These are phyloP conservation scores for Petrocephalus microphthalmus DNA, from an alignment of 2,113 vertebrate genomes.

Conservation along the genomic window DNA sequence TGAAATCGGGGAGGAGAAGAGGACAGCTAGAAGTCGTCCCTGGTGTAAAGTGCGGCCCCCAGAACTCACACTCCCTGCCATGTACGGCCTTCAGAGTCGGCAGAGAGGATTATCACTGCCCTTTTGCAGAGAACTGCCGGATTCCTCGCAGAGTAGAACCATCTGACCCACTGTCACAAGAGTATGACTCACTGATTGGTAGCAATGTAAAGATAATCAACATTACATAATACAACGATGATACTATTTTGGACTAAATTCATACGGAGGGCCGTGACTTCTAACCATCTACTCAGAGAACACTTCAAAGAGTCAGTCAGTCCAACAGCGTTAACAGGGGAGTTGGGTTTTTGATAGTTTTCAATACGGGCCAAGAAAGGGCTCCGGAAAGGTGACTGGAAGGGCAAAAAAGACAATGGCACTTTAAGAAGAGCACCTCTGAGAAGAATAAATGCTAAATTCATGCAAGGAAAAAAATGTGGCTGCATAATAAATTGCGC, in stretches of 20 bases:
- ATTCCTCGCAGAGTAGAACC: neutral
- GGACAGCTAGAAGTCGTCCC: neutral
- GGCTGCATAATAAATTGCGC: slow-evolving; percentile 7
- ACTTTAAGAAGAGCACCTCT: slow-evolving; percentile 7
- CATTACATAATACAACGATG: neutral
- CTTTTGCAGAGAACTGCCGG: neutral
- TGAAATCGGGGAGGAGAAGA: neutral
- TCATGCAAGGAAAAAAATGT: slow-evolving; percentile 5
- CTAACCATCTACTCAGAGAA: neutral
- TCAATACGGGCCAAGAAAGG: neutral
- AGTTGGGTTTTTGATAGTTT: neutral
- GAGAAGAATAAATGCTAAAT: slow-evolving; percentile 10
- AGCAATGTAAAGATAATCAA: neutral
- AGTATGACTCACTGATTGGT: neutral
- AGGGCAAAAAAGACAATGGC: neutral
- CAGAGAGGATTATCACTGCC: neutral
- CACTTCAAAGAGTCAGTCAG: neutral
- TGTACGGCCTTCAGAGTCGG: neutral
- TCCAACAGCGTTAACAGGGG: neutral
- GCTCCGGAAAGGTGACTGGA: neutral
- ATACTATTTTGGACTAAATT: neutral
- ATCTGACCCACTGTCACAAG: neutral
- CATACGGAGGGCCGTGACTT: neutral
- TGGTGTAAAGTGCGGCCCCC: neutral
- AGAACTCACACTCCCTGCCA: neutral